Percentiles rank a stretch among this genome's conserved stretches.
Evolutionary conservation across 2,113 vertebrate species (phyloP).

Genomic region (Serilophus lunatus): DNA sequence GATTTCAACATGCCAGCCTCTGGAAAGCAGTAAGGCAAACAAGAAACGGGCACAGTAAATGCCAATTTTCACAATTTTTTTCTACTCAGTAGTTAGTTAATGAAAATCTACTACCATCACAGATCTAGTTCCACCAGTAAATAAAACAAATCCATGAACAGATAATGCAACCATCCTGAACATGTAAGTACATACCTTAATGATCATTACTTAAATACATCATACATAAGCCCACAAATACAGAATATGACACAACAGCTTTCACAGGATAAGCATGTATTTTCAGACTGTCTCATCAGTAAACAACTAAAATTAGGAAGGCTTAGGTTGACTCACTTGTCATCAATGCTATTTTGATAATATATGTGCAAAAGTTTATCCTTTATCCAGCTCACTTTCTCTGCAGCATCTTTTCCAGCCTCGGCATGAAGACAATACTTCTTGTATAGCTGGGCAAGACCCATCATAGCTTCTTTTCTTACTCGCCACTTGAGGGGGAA

Average conservation of each 20-base stretch:
- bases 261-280: background rate
- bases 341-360: slow-evolving; percentile 99
- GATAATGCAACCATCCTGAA: background rate
- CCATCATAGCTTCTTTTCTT: slow-evolving; percentile 99
- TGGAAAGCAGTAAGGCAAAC: background rate
- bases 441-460: slow-evolving; percentile 94
- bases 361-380: slow-evolving; percentile 99
- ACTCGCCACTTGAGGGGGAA: slow-evolving; percentile 88
- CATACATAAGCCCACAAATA: background rate
- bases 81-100: background rate
- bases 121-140: background rate
- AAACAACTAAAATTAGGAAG: slow-evolving; percentile 15
- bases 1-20: background rate
- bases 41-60: background rate
- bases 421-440: slow-evolving; percentile 98
- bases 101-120: background rate
- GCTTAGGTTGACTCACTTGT: slow-evolving; percentile 85
- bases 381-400: slow-evolving; percentile 99
- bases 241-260: background rate
- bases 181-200: background rate
- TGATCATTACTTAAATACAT: background rate
- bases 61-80: background rate
- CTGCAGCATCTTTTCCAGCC: slow-evolving; percentile 93
- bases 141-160: background rate
- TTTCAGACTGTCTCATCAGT: background rate